phyloP scores from a whole-genome alignment of 1,140 invertebrate species.

The Sweltsa coloradensis region DNA sequence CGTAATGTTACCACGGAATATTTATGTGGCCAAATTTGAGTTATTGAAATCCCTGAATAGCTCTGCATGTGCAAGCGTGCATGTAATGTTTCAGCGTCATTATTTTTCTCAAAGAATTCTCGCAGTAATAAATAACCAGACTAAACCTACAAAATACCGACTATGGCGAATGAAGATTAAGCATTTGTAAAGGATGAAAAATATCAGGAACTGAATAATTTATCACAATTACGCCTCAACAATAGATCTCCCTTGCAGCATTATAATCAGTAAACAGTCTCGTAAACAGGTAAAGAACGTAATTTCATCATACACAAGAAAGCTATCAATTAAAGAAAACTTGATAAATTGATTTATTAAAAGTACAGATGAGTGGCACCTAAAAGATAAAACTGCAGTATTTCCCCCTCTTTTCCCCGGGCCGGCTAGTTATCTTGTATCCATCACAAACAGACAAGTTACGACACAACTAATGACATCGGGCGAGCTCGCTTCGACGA shows the following conservation, averaged over 20 bases:
- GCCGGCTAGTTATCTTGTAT: slow-evolving; percentile 8
- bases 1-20: slow-evolving; percentile 7
- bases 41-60: slow-evolving; percentile 13
- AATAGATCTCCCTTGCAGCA: too few relatives aligned
- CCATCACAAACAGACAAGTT: slow-evolving; percentile 10
- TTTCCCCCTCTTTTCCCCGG: not conserved
- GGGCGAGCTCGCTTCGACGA: not conserved
- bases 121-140: too few relatives aligned
- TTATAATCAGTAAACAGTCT: too few relatives aligned
- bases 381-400: not conserved
- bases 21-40: slow-evolving; percentile 14
- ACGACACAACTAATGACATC: slow-evolving; percentile 4
- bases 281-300: too few relatives aligned
- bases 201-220: too few relatives aligned
- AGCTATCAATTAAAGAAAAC: too few relatives aligned
- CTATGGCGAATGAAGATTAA: too few relatives aligned
- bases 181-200: too few relatives aligned
- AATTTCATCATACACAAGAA: too few relatives aligned
- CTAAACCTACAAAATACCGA: too few relatives aligned
- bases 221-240: too few relatives aligned
- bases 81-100: not conserved
- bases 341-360: not conserved
- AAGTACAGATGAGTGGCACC: not conserved
- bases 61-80: not conserved
- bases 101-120: too few relatives aligned